phyloP scores from a whole-genome alignment of 2,888 invertebrate species.

The Conchocele bisecta region DNA sequence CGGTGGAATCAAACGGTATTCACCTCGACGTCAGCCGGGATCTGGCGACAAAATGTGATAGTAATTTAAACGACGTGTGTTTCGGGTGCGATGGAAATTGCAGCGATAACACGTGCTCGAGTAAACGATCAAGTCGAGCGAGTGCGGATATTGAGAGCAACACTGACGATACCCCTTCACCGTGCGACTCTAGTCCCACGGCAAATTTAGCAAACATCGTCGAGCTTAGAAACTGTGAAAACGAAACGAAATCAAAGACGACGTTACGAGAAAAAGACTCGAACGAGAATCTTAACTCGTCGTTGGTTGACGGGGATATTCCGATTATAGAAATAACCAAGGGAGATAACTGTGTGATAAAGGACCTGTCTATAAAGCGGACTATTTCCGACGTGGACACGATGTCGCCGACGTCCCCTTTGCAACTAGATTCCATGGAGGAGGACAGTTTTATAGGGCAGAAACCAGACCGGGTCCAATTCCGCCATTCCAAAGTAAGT shows the following conservation, averaged over 20 bases:
- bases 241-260: constrained; percentile 67
- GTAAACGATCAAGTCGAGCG: constrained; percentile 59
- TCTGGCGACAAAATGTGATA: constrained; percentile 52
- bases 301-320: constrained; percentile 43
- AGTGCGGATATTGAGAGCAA: constrained; percentile 77
- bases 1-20: constrained; percentile 30
- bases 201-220: constrained; percentile 55
- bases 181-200: constrained; percentile 67
- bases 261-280: constrained; percentile 73
- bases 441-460: constrained; percentile 56
- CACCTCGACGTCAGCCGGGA: constrained; percentile 11
- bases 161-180: constrained; percentile 72
- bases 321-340: constrained; percentile 59
- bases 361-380: constrained; percentile 49
- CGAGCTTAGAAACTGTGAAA: constrained; percentile 63
- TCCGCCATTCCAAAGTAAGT: constrained; percentile 46
- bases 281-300: constrained; percentile 75
- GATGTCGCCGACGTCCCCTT: constrained; percentile 43
- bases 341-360: constrained; percentile 59
- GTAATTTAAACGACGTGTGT: constrained; percentile 80
- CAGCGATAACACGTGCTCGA: constrained; percentile 77
- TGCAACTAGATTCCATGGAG: constrained; percentile 46
- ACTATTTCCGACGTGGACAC: constrained; percentile 51
- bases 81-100: constrained; percentile 81
- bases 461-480: constrained; percentile 30